Percentiles rank a stretch among this genome's conserved stretches.
Evolutionary conservation across 2,113 vertebrate species (phyloP).

Genomic region (Corythornis cristatus): DNA sequence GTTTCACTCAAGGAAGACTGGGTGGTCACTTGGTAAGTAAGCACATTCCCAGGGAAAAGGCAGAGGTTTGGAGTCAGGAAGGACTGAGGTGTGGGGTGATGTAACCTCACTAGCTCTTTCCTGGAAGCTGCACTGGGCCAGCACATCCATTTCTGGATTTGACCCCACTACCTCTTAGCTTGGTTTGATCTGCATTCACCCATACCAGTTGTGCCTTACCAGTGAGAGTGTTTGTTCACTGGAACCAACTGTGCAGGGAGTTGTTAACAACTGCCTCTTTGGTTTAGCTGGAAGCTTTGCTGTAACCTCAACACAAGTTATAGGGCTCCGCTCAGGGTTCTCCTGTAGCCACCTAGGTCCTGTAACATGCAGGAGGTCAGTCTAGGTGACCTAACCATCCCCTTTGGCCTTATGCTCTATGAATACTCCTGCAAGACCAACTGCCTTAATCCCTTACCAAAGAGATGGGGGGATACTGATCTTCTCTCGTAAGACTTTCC

Average conservation of each 20-base stretch:
- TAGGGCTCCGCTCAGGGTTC: background rate
- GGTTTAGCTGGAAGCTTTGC: background rate
- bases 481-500: conserved; percentile 67
- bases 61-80: background rate
- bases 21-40: fast-evolving
- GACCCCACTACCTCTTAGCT: fast-evolving
- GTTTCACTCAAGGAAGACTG: background rate
- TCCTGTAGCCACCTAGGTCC: background rate
- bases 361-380: background rate
- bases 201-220: background rate
- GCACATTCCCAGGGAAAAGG: background rate
- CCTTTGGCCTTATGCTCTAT: conserved; percentile 17
- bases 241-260: background rate
- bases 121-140: background rate
- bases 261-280: background rate
- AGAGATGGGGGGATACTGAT: conserved; percentile 44
- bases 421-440: conserved; percentile 55
- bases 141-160: background rate
- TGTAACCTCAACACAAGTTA: background rate
- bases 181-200: background rate
- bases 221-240: background rate
- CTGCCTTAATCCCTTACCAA: conserved; percentile 66
- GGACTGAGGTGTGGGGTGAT: background rate
- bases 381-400: conserved; percentile 24
- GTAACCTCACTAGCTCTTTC: fast-evolving